A percentile compares a stretch with the other conserved stretches of the same genome.
Evolutionary conservation across 2,113 vertebrate species (phyloP).

Genomic region (Passer domesticus): DNA sequence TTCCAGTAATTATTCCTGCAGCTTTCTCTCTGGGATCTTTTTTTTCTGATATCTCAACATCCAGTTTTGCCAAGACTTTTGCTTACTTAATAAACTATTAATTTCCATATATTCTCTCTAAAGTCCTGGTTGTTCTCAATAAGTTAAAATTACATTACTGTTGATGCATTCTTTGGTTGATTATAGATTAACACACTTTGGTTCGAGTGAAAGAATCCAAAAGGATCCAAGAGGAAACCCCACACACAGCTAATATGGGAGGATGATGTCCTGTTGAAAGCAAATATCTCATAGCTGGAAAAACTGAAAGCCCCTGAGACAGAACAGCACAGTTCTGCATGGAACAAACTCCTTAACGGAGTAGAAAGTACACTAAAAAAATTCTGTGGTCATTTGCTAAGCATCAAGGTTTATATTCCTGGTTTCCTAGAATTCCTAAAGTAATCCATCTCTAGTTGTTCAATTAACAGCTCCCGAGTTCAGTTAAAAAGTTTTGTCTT

Average conservation of each 20-base stretch:
- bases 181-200: neutral
- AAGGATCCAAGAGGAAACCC: neutral
- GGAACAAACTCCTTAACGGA: no score
- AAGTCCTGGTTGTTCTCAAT: neutral
- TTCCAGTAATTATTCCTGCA: neutral
- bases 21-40: neutral
- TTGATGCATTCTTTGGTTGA: neutral
- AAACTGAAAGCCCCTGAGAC: neutral
- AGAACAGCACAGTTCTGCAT: neutral
- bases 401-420: neutral
- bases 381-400: neutral
- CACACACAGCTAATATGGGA: neutral
- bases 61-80: neutral
- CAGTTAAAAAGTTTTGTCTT: neutral
- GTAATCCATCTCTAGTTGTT: neutral
- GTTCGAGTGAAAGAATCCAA: neutral
- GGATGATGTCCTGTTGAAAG: neutral
- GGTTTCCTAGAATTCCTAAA: neutral
- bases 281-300: neutral
- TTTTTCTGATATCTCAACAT: neutral
- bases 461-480: neutral
- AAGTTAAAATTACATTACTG: neutral
- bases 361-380: neutral
- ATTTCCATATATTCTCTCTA: constrained; percentile 7
- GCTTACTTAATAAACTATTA: constrained; percentile 32